Percentiles rank a stretch among this genome's conserved stretches.
These are phyloP conservation scores for Sebastes miniatus DNA, from an alignment of 2,797 vertebrate species.

Conservation along the genomic window DNA sequence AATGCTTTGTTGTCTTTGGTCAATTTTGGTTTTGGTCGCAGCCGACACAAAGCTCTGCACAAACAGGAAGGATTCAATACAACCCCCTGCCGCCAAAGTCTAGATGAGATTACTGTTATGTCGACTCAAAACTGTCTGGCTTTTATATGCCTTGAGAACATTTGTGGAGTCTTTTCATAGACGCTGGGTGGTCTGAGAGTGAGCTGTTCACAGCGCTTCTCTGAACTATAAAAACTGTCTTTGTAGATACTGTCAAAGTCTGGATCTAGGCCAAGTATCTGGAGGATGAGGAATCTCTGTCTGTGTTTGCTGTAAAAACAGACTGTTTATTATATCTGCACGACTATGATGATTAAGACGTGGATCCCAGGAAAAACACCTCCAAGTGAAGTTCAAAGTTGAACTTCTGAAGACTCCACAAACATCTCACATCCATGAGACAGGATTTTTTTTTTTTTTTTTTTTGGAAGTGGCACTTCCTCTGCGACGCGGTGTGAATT, in stretches of 20 bases:
- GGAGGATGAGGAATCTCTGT: constrained; percentile 40
- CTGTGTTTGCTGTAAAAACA: constrained; percentile 46
- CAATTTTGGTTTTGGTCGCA: constrained; percentile 36
- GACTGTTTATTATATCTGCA: constrained; percentile 48
- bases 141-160: constrained; percentile 19
- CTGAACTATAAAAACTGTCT: constrained; percentile 29
- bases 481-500: constrained; percentile 10
- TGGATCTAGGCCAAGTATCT: constrained; percentile 63
- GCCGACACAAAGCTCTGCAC: constrained; percentile 38
- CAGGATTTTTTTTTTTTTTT: background rate
- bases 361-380: constrained; percentile 23
- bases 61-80: constrained; percentile 59
- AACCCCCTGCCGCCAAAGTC: background rate
- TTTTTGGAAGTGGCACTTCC: background rate
- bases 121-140: constrained; percentile 28
- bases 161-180: constrained; percentile 25
- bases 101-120: constrained; percentile 36
- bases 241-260: constrained; percentile 56
- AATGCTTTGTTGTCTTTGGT: constrained; percentile 36
- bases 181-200: constrained; percentile 53
- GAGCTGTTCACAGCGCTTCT: constrained; percentile 29
- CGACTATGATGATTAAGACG: constrained; percentile 11
- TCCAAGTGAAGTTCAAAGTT: constrained; percentile 30
- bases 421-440: constrained; percentile 8
- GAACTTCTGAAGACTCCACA: constrained; percentile 3